These are phyloP conservation scores for Labrus mixtus DNA, from an alignment of 2,113 vertebrate genomes.

Conservation along the genomic window DNA sequence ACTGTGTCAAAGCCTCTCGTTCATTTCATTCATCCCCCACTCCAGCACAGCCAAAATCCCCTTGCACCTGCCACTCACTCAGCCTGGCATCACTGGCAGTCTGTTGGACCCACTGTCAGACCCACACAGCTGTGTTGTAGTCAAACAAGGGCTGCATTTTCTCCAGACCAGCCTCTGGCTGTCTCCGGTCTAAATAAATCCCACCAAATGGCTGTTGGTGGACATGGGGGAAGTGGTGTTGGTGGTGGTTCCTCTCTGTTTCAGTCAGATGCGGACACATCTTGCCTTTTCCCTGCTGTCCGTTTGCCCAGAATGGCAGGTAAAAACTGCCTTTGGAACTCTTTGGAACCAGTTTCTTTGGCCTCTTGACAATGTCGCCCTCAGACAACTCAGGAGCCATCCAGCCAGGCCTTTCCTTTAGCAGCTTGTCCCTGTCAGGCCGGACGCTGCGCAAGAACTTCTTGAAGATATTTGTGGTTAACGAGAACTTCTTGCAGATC, in stretches of 20 bases:
- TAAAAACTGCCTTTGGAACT: conserved; percentile 90
- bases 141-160: conserved; percentile 88
- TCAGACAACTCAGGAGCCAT: conserved; percentile 81
- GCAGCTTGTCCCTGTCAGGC: conserved; percentile 92
- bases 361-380: conserved; percentile 86
- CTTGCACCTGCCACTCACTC: conserved; percentile 65
- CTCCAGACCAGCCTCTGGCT: conserved; percentile 72
- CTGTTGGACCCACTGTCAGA: conserved; percentile 80
- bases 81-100: conserved; percentile 48
- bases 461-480: conserved; percentile 96
- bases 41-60: conserved; percentile 34
- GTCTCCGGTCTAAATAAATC: conserved; percentile 74
- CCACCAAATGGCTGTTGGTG: conserved; percentile 74
- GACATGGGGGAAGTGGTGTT: conserved; percentile 57
- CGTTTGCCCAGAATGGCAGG: conserved; percentile 84
- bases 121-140: conserved; percentile 96
- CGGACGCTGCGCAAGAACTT: conserved; percentile 94
- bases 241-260: conserved; percentile 39
- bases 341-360: conserved; percentile 84
- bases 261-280: conserved; percentile 71
- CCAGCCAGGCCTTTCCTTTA: conserved; percentile 95
- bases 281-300: conserved; percentile 83
- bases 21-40: conserved; percentile 30
- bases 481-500: conserved; percentile 90
- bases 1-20: conserved; percentile 26